These are phyloP conservation scores for Chlorops oryzae DNA, from an alignment of 1,140 invertebrate species.

Conservation along the genomic window DNA sequence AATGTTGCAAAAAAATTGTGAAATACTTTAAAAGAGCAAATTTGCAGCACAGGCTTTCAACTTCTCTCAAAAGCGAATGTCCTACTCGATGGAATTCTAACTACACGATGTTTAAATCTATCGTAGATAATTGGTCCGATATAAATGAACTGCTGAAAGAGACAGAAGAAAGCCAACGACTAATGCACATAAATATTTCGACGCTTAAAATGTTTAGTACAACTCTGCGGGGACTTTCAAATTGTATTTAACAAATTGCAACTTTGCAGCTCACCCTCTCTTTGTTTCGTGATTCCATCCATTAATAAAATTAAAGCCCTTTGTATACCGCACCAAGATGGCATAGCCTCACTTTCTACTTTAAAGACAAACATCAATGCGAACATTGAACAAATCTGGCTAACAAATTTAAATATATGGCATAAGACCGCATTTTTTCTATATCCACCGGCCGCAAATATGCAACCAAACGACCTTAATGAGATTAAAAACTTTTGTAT, in stretches of 20 bases:
- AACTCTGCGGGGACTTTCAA: slow-evolving; percentile 16
- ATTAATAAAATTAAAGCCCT: slow-evolving; percentile 12
- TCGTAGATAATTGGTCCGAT: slow-evolving; percentile 6
- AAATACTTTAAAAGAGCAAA: slow-evolving; percentile 5
- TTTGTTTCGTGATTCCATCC: slow-evolving; percentile 19
- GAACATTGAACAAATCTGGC: slow-evolving; percentile 11
- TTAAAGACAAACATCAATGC: slow-evolving; percentile 15
- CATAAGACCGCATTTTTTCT: slow-evolving; percentile 17
- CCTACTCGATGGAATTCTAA: slow-evolving; percentile 16
- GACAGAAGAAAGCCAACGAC: slow-evolving; percentile 7
- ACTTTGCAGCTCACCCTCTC: slow-evolving; percentile 13
- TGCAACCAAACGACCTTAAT: slow-evolving; percentile 8
- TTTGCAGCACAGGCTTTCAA: slow-evolving; percentile 9
- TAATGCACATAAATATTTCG: slow-evolving; percentile 6
- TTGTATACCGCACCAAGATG: slow-evolving; percentile 7
- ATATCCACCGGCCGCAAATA: slow-evolving; percentile 13
- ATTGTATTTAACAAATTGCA: slow-evolving; percentile 20
- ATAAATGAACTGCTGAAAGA: slow-evolving; percentile 9
- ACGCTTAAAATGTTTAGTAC: slow-evolving; percentile 5
- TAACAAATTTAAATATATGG: slow-evolving; percentile 8
- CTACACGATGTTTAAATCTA: slow-evolving; percentile 15
- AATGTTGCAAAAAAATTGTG: slow-evolving; percentile 1
- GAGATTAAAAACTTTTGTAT: slow-evolving; percentile 8
- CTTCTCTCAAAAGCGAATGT: slow-evolving; percentile 13
- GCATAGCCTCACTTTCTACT: slow-evolving; percentile 12